Conservation (phyloP, 2,797 vertebrate genomes). For the Hemitrygon akajei region DNA sequence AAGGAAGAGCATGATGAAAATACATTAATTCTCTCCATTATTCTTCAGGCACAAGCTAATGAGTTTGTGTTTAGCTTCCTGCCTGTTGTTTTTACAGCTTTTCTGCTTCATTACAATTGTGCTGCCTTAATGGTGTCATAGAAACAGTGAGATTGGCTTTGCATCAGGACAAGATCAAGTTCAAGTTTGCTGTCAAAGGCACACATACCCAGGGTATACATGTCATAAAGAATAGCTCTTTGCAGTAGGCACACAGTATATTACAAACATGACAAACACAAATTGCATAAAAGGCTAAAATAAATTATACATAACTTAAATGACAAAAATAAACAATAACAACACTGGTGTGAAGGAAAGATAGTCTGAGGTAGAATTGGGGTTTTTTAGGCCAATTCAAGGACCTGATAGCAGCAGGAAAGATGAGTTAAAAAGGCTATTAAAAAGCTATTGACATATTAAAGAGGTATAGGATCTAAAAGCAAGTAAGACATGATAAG, state of each 20-base stretch:
- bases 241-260: too few relatives aligned
- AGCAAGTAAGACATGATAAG: background rate
- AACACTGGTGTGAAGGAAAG: too few relatives aligned
- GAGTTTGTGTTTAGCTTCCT: background rate
- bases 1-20: background rate
- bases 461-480: background rate
- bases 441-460: background rate
- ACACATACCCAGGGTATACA: too few relatives aligned
- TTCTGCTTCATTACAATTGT: background rate
- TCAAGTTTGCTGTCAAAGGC: background rate
- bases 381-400: too few relatives aligned
- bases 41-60: background rate
- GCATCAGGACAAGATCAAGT: background rate
- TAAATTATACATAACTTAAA: too few relatives aligned
- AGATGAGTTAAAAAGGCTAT: background rate
- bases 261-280: too few relatives aligned
- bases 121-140: background rate
- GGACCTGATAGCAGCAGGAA: too few relatives aligned
- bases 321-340: too few relatives aligned
- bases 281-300: background rate
- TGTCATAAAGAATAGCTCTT: too few relatives aligned
- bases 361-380: too few relatives aligned
- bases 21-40: background rate
- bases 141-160: background rate
- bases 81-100: background rate